Evolutionary conservation across 2,888 invertebrate species (phyloP).

Genomic region (Octodonta nipae): DNA sequence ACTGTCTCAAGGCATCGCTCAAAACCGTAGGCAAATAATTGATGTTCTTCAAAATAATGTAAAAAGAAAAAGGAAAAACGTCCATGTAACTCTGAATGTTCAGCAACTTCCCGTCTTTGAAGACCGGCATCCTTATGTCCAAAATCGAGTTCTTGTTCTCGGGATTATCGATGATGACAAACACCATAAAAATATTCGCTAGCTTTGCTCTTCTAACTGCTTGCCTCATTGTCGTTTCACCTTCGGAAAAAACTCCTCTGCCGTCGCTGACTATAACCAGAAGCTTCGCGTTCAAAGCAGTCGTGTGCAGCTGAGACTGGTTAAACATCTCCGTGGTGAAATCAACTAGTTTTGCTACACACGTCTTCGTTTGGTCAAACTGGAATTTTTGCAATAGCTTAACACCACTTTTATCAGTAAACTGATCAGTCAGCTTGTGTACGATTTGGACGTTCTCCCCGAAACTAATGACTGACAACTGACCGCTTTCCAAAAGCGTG

Average conservation of each 20-base stretch:
- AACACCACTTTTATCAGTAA: slow-evolving; percentile 75
- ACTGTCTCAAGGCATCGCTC: slow-evolving; percentile 91
- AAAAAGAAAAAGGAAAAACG: slow-evolving; percentile 94
- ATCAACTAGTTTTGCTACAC: slow-evolving; percentile 69
- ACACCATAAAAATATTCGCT: slow-evolving; percentile 81
- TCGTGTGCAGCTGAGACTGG: slow-evolving; percentile 33
- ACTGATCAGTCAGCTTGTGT: slow-evolving; percentile 75
- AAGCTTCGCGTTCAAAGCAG: slow-evolving; percentile 61
- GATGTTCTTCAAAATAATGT: slow-evolving; percentile 83
- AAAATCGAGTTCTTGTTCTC: slow-evolving; percentile 83
- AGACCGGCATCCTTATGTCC: slow-evolving; percentile 71
- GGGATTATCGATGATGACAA: slow-evolving; percentile 90
- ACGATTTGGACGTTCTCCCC: slow-evolving; percentile 75
- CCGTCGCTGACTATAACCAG: slow-evolving; percentile 92
- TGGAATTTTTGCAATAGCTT: slow-evolving; percentile 66
- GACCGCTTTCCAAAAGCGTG: slow-evolving; percentile 84
- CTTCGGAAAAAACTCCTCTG: slow-evolving; percentile 80
- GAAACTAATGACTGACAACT: slow-evolving; percentile 81
- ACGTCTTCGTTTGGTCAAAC: slow-evolving; percentile 82
- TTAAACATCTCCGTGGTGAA: slow-evolving; percentile 59
- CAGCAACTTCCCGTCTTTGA: slow-evolving; percentile 44
- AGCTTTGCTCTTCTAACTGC: slow-evolving; percentile 71
- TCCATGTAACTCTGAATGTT: slow-evolving; percentile 79
- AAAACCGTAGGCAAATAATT: slow-evolving; percentile 76
- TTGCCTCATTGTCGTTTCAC: slow-evolving; percentile 59